phyloP scores from a whole-genome alignment of 30 jellyfish, hydroid and myxozoan genomes.

The Aurelia coerulea region DNA sequence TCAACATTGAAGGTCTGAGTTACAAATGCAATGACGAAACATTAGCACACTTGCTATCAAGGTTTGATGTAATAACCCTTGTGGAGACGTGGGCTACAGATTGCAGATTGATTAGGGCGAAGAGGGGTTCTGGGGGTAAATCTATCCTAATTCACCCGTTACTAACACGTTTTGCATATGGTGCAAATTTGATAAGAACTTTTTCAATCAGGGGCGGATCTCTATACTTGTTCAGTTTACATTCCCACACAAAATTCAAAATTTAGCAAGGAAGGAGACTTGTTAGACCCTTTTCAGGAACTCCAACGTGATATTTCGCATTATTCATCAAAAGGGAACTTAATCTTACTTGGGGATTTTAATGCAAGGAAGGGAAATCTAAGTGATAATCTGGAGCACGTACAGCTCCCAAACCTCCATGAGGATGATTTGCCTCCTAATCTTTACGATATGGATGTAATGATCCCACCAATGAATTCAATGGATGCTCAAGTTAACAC shows the following conservation, averaged over 20 bases:
- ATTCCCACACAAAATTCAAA: conserved; percentile 8
- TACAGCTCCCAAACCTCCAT: not conserved
- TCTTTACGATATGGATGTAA: not conserved
- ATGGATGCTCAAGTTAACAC: not conserved
- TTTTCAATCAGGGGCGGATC: not conserved
- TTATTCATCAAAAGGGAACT: not conserved
- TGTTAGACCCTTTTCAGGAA: not conserved
- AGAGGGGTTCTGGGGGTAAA: conserved; percentile 6
- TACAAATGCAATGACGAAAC: not conserved
- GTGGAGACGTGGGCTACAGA: no score
- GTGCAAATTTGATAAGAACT: no score
- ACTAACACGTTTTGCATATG: no score
- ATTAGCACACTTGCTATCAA: no score
- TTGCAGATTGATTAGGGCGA: not conserved
- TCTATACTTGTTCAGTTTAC: conserved; percentile 3
- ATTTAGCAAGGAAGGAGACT: conserved; percentile 2
- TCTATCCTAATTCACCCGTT: not conserved
- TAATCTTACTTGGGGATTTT: conserved; percentile 1
- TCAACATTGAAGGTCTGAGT: conserved; percentile 6
- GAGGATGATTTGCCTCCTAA: no score
- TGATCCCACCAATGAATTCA: not conserved
- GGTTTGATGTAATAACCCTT: no score
- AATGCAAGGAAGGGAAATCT: conserved; percentile 12
- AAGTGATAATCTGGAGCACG: not conserved
- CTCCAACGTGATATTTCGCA: not conserved